These are phyloP conservation scores for Rhinophrynus dorsalis DNA, from an alignment of 2,797 vertebrate species.

Conservation along the genomic window DNA sequence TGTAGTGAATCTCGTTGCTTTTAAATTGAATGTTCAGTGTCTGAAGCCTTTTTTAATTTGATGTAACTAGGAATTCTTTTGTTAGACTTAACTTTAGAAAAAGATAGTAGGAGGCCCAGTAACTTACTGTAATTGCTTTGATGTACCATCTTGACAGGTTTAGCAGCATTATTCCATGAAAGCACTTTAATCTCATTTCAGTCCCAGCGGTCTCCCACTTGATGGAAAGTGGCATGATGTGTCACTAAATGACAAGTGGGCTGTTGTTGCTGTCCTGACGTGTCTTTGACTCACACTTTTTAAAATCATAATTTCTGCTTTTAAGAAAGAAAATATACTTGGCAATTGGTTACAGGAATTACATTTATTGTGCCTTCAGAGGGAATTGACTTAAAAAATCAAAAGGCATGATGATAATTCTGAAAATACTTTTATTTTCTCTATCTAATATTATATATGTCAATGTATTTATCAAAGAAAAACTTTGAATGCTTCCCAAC, in stretches of 20 bases:
- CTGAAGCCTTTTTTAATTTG: conserved; percentile 17
- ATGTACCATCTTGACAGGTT: conserved; percentile 38
- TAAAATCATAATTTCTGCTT: conserved; percentile 27
- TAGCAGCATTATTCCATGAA: conserved; percentile 27
- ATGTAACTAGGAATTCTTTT: conserved; percentile 29
- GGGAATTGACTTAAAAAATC: conserved; percentile 18
- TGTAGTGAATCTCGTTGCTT: not conserved
- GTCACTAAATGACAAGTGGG: conserved; percentile 31
- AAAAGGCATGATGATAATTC: conserved; percentile 20
- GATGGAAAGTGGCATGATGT: conserved; percentile 31
- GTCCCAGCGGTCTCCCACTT: conserved; percentile 34
- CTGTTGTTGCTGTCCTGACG: conserved; percentile 23
- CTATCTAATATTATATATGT: no score
- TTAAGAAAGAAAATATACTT: conserved; percentile 25
- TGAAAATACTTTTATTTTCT: no score
- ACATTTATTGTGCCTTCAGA: conserved; percentile 13
- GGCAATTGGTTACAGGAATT: conserved; percentile 12
- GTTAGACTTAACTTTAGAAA: conserved; percentile 27
- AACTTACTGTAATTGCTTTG: conserved; percentile 41
- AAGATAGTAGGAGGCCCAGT: conserved; percentile 15
- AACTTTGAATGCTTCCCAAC: no score
- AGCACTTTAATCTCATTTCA: conserved; percentile 45
- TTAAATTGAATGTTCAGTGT: not conserved
- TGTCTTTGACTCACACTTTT: conserved; percentile 15
- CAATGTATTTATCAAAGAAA: no score